Base-by-base conservation (phyloP, 2,113 vertebrate species). In the Argyrosomus japonicus region DNA sequence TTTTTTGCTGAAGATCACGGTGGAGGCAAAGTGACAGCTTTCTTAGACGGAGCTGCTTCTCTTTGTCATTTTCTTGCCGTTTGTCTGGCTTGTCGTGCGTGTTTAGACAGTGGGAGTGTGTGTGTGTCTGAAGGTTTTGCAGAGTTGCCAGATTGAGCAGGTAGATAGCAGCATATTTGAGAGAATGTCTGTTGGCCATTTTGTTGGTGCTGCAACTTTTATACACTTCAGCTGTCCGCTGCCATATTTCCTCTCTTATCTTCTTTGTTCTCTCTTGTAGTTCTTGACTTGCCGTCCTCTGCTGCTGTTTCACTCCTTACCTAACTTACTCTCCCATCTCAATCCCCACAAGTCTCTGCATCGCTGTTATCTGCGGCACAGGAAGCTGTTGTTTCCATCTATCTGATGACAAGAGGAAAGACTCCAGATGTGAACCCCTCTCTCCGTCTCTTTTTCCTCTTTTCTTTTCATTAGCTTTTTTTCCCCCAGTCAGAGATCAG, bases 351-450 rank as follows among this genome's bases (percentile, higher is more conserved):
- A 21, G 69, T 79, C 75, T 79, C 79, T 82, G 67, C 29, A 23
- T 81, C 36, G 23, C 80, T 64, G 91, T 94, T 95, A 93, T 95
- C 93, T 68, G 91, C 81, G 90, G 81, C 84, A 90, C 93, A 94
- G 94, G 91, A 94, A 94, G 90, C 92, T 85, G 87, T 85, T 93
- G 89, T 93, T 95, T 90, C 93, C 89, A 92, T 93, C 93, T 91
- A 93, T 95, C 94, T 94, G 93, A 94, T 91, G 95, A 89, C 95
- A 82, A 91, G 92, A 94, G 95, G 94, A 93, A 93, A 95, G 95
- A 95, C 93, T 90, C 95, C 97, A 98, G 96, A 98, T 98, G 97
- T 96, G 95, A 95, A 96, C 79, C 95, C 70, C 68, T 95, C 93
- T 92, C 95, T 93, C 94, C 88, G 81, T 86, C 87, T 53, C 83